Evolutionary conservation across 1,140 invertebrate genomes (phyloP), one percentile per base, ranked within the genome.

Genomic region (Apolygus lucorum): DNA sequence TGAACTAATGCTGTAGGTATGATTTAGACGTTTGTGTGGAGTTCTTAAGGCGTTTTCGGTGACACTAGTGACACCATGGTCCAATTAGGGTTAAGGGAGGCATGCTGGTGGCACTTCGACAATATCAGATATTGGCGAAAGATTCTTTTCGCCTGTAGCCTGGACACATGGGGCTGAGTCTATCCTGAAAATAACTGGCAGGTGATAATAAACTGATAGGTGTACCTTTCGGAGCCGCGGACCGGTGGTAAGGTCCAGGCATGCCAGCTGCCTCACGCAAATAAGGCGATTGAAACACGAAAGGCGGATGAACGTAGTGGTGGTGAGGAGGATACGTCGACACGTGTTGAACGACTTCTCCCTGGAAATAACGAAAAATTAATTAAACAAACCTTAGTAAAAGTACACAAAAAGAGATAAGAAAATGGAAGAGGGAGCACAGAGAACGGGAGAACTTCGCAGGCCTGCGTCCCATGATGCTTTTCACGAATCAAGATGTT

Each of bases 281-380:
- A 74, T 87, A 90, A 77, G 90, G 88, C 74, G 90, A 77, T 74
- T 91, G 87, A 17, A 86, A 78, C 63, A 86, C 83, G 73, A 86
- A 84, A 2, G 83, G 82, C 74, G 76, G 74, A 74, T 77, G 76
- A 17, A 79, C 70, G 54, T 75, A 78, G 71, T 78, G 77, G 74
- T 85, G 84, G 76, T 86, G 79, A 28, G 82, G 74, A 17, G 62
- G 62, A 27, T 63, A 63, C 68, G 79, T 78, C 67, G 79, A 81
- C 14, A 81, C 79, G 21, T 52, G 79, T 72, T 64, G 77, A 64
- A 74, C 77, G 73, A 81, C 79, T 73, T 90, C 89, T 71, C 87
- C 86, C 88, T 90, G 79, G 1, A 78, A 71, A 73, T 59, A n/a
- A n/a, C n/a, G n/a, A n/a, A n/a, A n/a, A 64, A 49, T 2, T 27